phyloP scores from a whole-genome alignment of 2,113 vertebrate genomes.

The Sapayoa aenigma region DNA sequence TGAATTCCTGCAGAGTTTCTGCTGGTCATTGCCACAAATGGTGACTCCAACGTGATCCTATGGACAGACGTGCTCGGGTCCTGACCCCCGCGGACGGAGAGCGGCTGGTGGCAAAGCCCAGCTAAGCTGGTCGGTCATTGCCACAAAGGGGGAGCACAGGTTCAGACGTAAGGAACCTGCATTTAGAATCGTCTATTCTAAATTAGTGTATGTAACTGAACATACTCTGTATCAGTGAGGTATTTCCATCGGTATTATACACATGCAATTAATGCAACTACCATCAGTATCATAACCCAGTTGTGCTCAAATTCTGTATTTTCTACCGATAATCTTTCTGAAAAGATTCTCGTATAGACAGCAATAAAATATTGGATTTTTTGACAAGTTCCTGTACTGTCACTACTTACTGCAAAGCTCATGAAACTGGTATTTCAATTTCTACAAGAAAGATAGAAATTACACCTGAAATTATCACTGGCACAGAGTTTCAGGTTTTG shows the following conservation, averaged over 20 bases:
- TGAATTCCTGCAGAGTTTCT: too few species aligned
- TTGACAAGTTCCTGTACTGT: neutral
- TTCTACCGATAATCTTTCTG: neutral
- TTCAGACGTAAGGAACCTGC: neutral
- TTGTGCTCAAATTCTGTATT: neutral
- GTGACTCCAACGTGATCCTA: too few species aligned
- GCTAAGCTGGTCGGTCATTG: too few species aligned
- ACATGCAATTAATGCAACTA: neutral
- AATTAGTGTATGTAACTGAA: neutral
- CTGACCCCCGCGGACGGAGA: too few species aligned
- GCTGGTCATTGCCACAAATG: too few species aligned
- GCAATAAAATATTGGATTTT: neutral
- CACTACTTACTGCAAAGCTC: neutral
- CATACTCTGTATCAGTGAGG: neutral
- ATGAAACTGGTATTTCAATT: neutral
- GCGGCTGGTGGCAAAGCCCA: too few species aligned
- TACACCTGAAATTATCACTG: neutral
- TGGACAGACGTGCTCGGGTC: too few species aligned
- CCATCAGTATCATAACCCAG: neutral
- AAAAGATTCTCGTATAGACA: neutral
- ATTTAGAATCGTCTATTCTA: neutral
- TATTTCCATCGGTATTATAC: neutral
- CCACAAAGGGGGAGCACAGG: neutral
- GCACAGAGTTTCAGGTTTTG: conserved; percentile 5
- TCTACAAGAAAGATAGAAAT: neutral